Evolutionary conservation across 2,797 vertebrate genomes (phyloP).

Genomic region (Manis crassicaudata): DNA sequence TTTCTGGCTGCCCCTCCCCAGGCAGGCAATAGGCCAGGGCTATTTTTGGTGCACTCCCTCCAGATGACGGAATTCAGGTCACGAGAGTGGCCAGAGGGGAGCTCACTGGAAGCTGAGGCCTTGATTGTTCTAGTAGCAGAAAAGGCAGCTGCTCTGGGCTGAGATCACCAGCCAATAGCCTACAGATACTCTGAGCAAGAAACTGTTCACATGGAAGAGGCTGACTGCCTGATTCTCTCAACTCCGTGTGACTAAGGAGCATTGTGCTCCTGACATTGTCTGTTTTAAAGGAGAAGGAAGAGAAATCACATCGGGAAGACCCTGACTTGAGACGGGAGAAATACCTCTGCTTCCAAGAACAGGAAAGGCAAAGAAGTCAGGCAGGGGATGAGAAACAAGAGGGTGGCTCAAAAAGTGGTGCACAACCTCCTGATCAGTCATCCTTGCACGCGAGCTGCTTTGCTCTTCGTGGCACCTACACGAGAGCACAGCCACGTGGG

Average conservation of each 20-base stretch:
- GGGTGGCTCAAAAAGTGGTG: background rate
- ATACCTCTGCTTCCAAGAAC: background rate
- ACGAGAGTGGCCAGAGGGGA: background rate
- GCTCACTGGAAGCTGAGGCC: background rate
- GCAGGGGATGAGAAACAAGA: background rate
- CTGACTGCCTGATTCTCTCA: background rate
- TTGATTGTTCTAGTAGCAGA: background rate
- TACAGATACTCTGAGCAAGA: background rate
- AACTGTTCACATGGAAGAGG: background rate
- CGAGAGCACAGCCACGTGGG: rapidly evolving
- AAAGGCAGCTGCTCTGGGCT: slow-evolving; percentile 17
- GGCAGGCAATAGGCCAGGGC: background rate
- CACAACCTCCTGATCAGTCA: background rate
- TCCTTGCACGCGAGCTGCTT: rapidly evolving
- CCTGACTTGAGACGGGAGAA: background rate
- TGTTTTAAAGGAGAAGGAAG: background rate
- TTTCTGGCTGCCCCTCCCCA: background rate
- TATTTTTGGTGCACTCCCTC: background rate
- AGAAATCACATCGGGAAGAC: background rate
- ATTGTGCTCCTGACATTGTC: background rate
- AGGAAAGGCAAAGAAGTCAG: background rate
- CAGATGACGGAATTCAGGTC: background rate
- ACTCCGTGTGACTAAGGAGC: background rate
- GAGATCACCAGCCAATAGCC: background rate
- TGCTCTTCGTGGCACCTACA: background rate